These are phyloP conservation scores for Irena cyanogastra DNA, from an alignment of 2,113 vertebrate genomes.

Conservation along the genomic window DNA sequence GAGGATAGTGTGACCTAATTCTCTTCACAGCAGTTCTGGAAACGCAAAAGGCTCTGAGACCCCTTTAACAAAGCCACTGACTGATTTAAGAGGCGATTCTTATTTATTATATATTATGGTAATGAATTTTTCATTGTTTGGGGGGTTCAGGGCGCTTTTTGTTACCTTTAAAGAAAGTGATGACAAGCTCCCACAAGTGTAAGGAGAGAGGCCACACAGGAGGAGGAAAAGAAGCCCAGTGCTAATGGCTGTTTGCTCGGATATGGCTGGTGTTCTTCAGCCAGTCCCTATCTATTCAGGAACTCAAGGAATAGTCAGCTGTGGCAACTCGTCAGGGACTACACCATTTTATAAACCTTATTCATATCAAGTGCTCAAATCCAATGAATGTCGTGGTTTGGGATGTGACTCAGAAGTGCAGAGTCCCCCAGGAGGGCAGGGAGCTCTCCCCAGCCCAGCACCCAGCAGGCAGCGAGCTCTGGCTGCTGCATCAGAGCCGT, in stretches of 20 bases:
- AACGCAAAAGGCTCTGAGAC: background rate
- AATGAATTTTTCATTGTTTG: constrained; percentile 56
- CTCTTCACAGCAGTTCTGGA: background rate
- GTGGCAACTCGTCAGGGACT: background rate
- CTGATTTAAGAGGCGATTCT: constrained; percentile 42
- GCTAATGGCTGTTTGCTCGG: constrained; percentile 22
- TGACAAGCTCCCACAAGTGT: constrained; percentile 45
- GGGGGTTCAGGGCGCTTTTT: constrained; percentile 23
- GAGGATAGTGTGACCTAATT: background rate
- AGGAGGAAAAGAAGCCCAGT: background rate
- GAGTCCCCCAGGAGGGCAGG: background rate
- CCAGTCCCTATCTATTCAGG: constrained; percentile 1
- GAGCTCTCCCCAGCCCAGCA: background rate
- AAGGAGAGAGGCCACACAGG: constrained; percentile 45
- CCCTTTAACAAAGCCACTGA: background rate
- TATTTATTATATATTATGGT: constrained; percentile 48
- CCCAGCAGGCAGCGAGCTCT: background rate
- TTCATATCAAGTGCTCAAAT: background rate
- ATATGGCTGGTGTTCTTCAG: background rate
- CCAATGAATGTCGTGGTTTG: background rate
- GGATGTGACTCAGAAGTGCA: background rate
- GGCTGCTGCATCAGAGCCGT: background rate
- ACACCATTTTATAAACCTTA: background rate
- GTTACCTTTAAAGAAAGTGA: constrained; percentile 53
- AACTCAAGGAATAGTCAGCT: background rate